A percentile compares a stretch with the other conserved stretches of the same genome.
Conservation (phyloP, 2,888 invertebrate species). For the Eilema sororculum region DNA sequence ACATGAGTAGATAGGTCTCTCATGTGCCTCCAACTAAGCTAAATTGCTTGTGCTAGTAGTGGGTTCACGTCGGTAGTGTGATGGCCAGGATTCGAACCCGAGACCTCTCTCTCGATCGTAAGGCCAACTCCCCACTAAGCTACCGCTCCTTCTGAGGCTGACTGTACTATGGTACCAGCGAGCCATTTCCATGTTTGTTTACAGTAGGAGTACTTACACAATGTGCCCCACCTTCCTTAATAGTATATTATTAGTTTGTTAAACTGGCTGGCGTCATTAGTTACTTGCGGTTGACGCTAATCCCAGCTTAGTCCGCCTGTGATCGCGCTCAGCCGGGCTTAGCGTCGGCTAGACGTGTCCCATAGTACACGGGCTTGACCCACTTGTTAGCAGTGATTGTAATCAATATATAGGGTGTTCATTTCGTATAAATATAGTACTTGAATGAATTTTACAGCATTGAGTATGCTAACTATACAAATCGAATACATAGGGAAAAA, state of each 20-base stretch:
- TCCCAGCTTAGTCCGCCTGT: slow-evolving; percentile 13
- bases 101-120: too few species aligned
- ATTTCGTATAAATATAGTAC: not conserved
- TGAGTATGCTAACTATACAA: too few species aligned
- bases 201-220: not conserved
- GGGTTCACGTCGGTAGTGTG: too few species aligned
- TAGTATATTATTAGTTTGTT: not conserved
- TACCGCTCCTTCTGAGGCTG: too few species aligned
- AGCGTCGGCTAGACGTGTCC: slow-evolving; percentile 9
- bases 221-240: not conserved
- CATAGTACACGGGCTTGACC: slow-evolving; percentile 42
- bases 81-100: too few species aligned
- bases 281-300: slow-evolving; percentile 5
- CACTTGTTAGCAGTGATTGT: slow-evolving; percentile 32
- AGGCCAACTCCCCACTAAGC: too few species aligned
- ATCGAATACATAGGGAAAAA: too few species aligned
- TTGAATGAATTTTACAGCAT: too few species aligned
- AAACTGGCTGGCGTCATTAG: not conserved
- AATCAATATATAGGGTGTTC: slow-evolving; percentile 22
- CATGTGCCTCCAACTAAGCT: too few species aligned
- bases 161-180: too few species aligned
- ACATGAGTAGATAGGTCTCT: too few species aligned
- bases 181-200: not conserved
- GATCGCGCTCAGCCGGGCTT: slow-evolving; percentile 15
- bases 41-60: too few species aligned